These are phyloP conservation scores for Felis catus DNA, from an alignment of 2,113 vertebrate species.

Conservation along the genomic window F.catus_Fca126_mat1.0 CM031417.1:12075001-12075500, in stretches of 20 bases:
- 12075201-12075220: not conserved
- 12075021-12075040: not conserved
- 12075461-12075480: not conserved
- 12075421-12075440: not conserved
- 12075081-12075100: not conserved
- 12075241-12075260: not conserved
- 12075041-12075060: not conserved
- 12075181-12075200: not conserved
- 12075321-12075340: not conserved
- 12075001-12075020: slow-evolving; percentile 33
- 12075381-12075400: not conserved
- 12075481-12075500: not conserved
- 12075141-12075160: not conserved
- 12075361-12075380: accelerated
- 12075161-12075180: not conserved
- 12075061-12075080: not conserved
- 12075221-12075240: not conserved
- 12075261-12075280: not conserved
- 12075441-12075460: not conserved
- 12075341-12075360: not conserved
- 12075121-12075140: not conserved
- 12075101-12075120: not conserved
- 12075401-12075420: not conserved
- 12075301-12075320: not conserved
- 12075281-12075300: not conserved